Percentiles rank a stretch among this genome's conserved stretches.
Conservation (phyloP, 2,113 vertebrate species). For the Ploceus nigricollis region DNA sequence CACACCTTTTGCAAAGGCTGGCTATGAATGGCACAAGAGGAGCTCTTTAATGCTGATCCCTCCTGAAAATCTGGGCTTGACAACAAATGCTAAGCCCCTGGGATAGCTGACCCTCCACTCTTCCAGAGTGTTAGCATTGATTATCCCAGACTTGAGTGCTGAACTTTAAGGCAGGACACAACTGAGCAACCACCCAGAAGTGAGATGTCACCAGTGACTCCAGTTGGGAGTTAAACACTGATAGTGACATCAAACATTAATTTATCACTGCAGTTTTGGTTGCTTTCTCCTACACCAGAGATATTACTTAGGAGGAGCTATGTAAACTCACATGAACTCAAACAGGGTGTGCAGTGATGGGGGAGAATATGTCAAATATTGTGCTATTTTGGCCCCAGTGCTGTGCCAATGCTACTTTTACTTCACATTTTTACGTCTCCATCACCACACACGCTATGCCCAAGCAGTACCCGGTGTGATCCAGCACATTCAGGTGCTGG, state of each 20-base stretch:
- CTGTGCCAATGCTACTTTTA: background rate
- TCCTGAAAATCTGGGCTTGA: background rate
- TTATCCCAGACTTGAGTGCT: background rate
- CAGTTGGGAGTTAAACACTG: background rate
- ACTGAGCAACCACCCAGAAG: background rate
- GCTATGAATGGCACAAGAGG: background rate
- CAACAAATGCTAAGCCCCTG: background rate
- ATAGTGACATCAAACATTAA: background rate
- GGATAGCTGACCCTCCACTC: background rate
- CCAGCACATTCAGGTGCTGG: background rate
- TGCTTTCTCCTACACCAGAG: background rate
- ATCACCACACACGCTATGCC: background rate
- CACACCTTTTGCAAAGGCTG: background rate
- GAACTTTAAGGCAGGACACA: constrained; percentile 1
- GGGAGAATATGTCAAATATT: background rate
- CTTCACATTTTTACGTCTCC: background rate
- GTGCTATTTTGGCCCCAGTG: background rate
- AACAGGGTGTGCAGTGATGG: background rate
- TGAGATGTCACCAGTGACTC: background rate
- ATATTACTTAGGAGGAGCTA: background rate
- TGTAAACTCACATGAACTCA: background rate
- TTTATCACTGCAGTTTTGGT: background rate
- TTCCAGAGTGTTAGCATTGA: background rate
- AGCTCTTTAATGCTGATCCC: background rate
- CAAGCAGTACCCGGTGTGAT: background rate